Evolutionary conservation across 2,888 invertebrate species (phyloP).

Genomic region (Ernsta delagoae): DNA sequence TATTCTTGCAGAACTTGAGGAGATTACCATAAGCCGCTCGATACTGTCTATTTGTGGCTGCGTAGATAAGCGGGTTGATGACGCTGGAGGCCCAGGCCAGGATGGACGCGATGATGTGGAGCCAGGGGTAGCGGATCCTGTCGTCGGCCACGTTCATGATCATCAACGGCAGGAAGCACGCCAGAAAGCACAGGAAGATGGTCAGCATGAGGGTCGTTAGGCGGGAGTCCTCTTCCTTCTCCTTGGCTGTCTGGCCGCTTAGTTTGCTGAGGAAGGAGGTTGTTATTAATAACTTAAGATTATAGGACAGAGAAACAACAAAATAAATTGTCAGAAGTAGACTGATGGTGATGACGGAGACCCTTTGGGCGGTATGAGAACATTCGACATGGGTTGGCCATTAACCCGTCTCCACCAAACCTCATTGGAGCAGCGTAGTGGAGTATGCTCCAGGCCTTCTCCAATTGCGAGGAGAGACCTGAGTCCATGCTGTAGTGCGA

Average conservation of each 20-base stretch:
- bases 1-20: conserved; percentile 73
- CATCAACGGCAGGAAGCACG: conserved; percentile 95
- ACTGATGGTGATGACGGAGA: too few species aligned
- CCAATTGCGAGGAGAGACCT: too few species aligned
- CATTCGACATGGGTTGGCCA: too few species aligned
- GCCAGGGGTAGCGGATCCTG: conserved; percentile 87
- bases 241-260: conserved; percentile 77
- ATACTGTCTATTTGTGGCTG: conserved; percentile 94
- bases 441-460: too few species aligned
- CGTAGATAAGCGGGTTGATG: conserved; percentile 95
- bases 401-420: too few species aligned
- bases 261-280: conserved; percentile 67
- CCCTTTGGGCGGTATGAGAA: too few species aligned
- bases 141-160: conserved; percentile 95
- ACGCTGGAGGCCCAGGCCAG: conserved; percentile 96
- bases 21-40: conserved; percentile 85
- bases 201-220: conserved; percentile 94
- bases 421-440: too few species aligned
- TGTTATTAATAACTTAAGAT: neutral
- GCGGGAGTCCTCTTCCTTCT: conserved; percentile 89
- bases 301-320: too few species aligned
- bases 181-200: conserved; percentile 93
- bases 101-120: conserved; percentile 93
- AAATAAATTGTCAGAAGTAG: too few species aligned
- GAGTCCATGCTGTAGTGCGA: too few species aligned